These are phyloP conservation scores for Drosophila ohnishii DNA, from an alignment of 1,140 invertebrate genomes.

Conservation along the genomic window DNA sequence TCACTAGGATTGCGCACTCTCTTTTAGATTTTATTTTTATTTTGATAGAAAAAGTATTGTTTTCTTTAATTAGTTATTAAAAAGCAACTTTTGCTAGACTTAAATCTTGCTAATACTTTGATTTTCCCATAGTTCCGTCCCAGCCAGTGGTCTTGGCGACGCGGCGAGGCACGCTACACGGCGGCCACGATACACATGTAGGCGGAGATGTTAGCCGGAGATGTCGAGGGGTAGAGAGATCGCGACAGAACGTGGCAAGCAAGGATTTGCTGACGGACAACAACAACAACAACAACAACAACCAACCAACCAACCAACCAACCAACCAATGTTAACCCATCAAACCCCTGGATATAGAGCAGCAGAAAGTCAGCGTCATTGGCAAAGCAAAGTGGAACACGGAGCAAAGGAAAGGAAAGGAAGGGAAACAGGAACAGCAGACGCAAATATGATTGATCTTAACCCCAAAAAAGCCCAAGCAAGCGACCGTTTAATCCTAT, in stretches of 20 bases:
- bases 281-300: background rate
- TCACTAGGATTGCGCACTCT: background rate
- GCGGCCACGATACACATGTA: conserved; percentile 97
- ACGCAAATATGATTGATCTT: background rate
- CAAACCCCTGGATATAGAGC: conserved; percentile 3
- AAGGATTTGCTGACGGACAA: conserved; percentile 16
- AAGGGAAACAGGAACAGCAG: background rate
- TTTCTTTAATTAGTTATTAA: background rate
- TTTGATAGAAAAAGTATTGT: background rate
- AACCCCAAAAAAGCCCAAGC: background rate
- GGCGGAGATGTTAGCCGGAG: conserved; percentile 13
- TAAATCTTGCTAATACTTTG: background rate
- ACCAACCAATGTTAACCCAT: conserved; percentile 10
- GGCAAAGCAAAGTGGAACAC: background rate
- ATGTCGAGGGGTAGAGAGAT: conserved; percentile 31
- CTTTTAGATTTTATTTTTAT: background rate
- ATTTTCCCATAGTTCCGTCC: conserved; percentile 91
- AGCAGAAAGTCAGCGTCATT: conserved; percentile 17
- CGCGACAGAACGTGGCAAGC: conserved; percentile 25
- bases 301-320: conserved; percentile 3
- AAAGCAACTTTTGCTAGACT: too few species aligned
- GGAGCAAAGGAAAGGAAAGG: conserved; percentile 1
- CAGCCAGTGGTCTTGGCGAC: conserved; percentile 94
- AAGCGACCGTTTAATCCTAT: background rate
- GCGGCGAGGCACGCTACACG: conserved; percentile 95